These are phyloP conservation scores for Rhombomys opimus DNA, from an alignment of 2,113 vertebrate genomes.

Conservation along the genomic window DNA sequence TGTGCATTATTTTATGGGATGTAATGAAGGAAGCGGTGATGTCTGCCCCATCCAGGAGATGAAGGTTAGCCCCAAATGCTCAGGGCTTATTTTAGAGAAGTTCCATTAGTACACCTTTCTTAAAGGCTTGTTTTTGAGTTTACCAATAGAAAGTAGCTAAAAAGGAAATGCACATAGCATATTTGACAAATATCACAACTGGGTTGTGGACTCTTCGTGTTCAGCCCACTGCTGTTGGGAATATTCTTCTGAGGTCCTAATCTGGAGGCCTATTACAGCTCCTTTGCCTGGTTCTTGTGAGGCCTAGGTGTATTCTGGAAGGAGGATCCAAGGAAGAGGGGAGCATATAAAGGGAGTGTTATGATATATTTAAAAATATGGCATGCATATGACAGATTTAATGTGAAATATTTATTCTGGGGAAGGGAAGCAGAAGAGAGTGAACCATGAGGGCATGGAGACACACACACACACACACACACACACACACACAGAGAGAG, in stretches of 20 bases:
- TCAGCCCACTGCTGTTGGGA: neutral
- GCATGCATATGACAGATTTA: too few species aligned
- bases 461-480: too few species aligned
- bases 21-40: neutral
- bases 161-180: neutral
- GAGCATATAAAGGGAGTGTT: neutral
- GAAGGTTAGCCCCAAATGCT: neutral
- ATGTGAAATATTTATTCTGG: too few species aligned
- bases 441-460: too few species aligned
- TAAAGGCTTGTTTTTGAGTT: constrained; percentile 33
- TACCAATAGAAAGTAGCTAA: neutral
- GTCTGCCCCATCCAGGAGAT: neutral
- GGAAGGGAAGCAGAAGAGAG: too few species aligned
- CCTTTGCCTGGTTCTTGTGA: neutral
- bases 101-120: neutral
- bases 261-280: neutral
- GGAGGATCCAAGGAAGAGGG: neutral
- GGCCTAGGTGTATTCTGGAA: neutral
- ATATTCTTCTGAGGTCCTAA: neutral
- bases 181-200: neutral
- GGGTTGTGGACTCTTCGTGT: neutral
- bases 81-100: neutral
- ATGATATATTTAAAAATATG: too few species aligned
- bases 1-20: constrained; percentile 10
- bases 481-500: too few species aligned